These are phyloP conservation scores for Lethenteron reissneri DNA, from an alignment of 2,113 vertebrate genomes.

Conservation along the genomic window DNA sequence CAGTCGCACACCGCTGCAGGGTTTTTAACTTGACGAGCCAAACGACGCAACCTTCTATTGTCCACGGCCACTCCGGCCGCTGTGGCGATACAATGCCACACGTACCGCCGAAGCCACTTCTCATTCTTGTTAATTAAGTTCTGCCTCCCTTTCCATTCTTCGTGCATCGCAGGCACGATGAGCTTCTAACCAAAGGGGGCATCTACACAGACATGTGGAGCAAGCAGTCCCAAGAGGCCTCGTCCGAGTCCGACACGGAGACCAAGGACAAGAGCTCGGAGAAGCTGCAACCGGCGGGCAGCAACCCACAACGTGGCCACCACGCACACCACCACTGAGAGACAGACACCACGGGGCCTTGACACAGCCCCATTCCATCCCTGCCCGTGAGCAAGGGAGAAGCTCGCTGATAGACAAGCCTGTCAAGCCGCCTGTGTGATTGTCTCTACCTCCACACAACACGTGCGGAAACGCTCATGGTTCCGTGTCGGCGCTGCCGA, in stretches of 20 bases:
- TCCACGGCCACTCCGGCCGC: background rate
- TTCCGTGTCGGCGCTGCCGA: too few relatives aligned
- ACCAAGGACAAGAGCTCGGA: slow-evolving; percentile 26
- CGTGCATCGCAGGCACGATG: slow-evolving; percentile 41
- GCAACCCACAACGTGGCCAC: background rate
- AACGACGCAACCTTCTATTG: background rate
- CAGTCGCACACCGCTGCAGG: background rate
- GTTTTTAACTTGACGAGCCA: background rate
- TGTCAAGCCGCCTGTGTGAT: too few relatives aligned
- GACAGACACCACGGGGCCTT: too few relatives aligned
- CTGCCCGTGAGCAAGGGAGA: too few relatives aligned
- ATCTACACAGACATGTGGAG: slow-evolving; percentile 74
- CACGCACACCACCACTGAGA: too few relatives aligned
- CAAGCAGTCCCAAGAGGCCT: slow-evolving; percentile 39
- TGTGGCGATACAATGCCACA: background rate
- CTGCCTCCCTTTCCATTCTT: background rate
- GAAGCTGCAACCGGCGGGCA: slow-evolving; percentile 35
- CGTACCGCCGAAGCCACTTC: background rate
- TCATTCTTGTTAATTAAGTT: background rate
- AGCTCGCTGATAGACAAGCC: too few relatives aligned
- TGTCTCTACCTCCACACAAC: too few relatives aligned
- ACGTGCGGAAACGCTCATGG: too few relatives aligned
- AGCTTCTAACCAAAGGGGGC: slow-evolving; percentile 44
- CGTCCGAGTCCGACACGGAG: slow-evolving; percentile 29
- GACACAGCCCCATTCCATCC: too few relatives aligned